These are phyloP conservation scores for Phacellophora camtschatica DNA, from an alignment of 30 jellyfish, hydroid and myxozoan species.

Conservation along the genomic window DNA sequence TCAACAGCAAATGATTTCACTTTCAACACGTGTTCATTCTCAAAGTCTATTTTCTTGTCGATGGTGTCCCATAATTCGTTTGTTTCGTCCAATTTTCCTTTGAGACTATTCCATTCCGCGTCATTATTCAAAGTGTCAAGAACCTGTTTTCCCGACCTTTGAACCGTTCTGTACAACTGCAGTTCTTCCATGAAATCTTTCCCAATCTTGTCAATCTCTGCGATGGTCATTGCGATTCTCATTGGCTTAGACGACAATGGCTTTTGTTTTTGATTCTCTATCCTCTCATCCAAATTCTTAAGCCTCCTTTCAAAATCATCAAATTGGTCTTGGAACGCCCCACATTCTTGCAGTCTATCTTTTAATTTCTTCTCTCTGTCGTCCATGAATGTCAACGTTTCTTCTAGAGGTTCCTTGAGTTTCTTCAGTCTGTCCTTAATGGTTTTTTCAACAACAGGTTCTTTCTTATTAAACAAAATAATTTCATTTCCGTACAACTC, in stretches of 20 bases:
- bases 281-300: conserved; percentile 74
- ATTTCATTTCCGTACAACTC: conserved; percentile 80
- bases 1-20: conserved; percentile 42
- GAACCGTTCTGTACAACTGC: conserved; percentile 54
- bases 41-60: conserved; percentile 59
- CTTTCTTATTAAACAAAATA: conserved; percentile 40
- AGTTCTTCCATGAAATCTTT: conserved; percentile 85
- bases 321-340: conserved; percentile 97
- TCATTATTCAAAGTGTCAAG: conserved; percentile 66
- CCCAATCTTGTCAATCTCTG: conserved; percentile 70
- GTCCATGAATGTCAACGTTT: conserved; percentile 43
- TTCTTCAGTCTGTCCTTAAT: conserved; percentile 32
- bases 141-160: conserved; percentile 66
- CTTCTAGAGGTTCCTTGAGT: conserved; percentile 67
- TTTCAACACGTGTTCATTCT: conserved; percentile 67
- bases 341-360: conserved; percentile 90
- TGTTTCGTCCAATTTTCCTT: conserved; percentile 72
- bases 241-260: conserved; percentile 91
- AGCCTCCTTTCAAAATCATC: conserved; percentile 90
- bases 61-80: conserved; percentile 66
- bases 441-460: conserved; percentile 65
- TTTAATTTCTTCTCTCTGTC: conserved; percentile 81
- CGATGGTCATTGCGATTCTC: conserved; percentile 64
- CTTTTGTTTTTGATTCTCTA: conserved; percentile 71
- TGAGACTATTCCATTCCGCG: conserved; percentile 62